A percentile compares a stretch with the other conserved stretches of the same genome.
These are phyloP conservation scores for Gonatopus flavifemur DNA, from an alignment of 1,140 invertebrate species.

Conservation along the genomic window DNA sequence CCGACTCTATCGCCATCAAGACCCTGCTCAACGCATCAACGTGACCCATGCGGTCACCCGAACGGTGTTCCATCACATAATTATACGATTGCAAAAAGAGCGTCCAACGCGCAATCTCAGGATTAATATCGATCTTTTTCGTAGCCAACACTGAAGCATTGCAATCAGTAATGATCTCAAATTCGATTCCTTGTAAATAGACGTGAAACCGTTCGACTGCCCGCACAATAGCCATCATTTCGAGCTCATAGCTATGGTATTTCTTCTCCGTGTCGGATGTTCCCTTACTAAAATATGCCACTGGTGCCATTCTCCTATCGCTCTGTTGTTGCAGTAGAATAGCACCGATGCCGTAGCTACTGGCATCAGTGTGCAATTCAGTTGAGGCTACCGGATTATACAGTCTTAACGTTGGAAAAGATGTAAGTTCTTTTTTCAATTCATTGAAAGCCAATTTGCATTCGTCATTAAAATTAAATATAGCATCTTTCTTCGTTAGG, in stretches of 20 bases:
- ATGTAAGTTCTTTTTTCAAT: too few species aligned
- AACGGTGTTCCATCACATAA: conserved; percentile 39
- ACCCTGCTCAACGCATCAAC: conserved; percentile 24
- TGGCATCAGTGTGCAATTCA: too few species aligned
- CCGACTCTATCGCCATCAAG: conserved; percentile 1
- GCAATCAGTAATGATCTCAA: background rate
- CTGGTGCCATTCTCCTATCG: conserved; percentile 29
- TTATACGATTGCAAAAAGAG: too few species aligned
- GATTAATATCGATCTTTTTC: too few species aligned
- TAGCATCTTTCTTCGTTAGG: background rate
- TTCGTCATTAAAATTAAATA: background rate
- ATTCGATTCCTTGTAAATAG: too few species aligned
- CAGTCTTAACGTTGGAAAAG: background rate
- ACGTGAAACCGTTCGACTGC: too few species aligned
- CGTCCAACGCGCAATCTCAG: too few species aligned
- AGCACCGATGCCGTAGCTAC: conserved; percentile 27
- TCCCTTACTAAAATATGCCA: conserved; percentile 46
- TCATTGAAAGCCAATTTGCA: background rate
- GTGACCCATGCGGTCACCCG: conserved; percentile 10
- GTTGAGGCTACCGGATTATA: conserved; percentile 16
- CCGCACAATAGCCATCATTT: too few species aligned
- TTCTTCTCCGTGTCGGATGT: conserved; percentile 34
- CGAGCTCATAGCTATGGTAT: background rate
- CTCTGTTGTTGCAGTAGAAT: conserved; percentile 24
- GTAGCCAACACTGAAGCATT: background rate